Base-by-base conservation (phyloP, 2,113 vertebrate genomes). In the Psammodynastes pulverulentus region DNA sequence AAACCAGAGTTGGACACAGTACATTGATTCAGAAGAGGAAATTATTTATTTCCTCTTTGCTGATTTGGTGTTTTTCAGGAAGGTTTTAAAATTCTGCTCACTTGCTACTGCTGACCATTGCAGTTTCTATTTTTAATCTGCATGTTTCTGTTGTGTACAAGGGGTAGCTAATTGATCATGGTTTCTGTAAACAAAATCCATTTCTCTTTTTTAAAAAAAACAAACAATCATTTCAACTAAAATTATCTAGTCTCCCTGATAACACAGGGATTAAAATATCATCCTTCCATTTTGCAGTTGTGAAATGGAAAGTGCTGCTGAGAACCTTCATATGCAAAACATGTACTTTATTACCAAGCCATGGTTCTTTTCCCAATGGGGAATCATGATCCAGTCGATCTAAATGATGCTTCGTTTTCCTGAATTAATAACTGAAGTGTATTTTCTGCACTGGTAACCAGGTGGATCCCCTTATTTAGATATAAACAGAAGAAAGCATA, bases 401-500 rank as follows among this genome's bases (percentile, higher is more conserved):
- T 45, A 46, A 58, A n/a, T 21, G 46, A 56, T 85, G 23, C 43
- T 62, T 23, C 9, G 4, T 91, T 91, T 92, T 92, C 90, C 34
- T 87, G 13, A 67, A 51, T 3, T 86, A 87, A 62, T 45, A 87
- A 92, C 53, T 91, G 86, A 93, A 49, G 43, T 49, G 34, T 85
- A 86, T 91, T 95, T 94, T 90, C 46, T 88, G 89, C 0, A 0
- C 0, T 34, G 4, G 95, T 97, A 95, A 95, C 95, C 93, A 95
- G 96, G 96, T 94, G 95, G 94, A 96, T 92, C 92, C 92, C 89
- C 15, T 94, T 93, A 93, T 89, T 93, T 49, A 88, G 91, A 92
- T 92, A 95, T 46, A 91, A 91, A 92, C 54, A 21, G 21, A 92
- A 26, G 90, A 93, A 91, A 93, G 90, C 93, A 53, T 92, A 96